Percentiles rank a stretch among this genome's conserved stretches.
phyloP scores from a whole-genome alignment of 2,113 vertebrate genomes.

The Anoura caudifer region DNA sequence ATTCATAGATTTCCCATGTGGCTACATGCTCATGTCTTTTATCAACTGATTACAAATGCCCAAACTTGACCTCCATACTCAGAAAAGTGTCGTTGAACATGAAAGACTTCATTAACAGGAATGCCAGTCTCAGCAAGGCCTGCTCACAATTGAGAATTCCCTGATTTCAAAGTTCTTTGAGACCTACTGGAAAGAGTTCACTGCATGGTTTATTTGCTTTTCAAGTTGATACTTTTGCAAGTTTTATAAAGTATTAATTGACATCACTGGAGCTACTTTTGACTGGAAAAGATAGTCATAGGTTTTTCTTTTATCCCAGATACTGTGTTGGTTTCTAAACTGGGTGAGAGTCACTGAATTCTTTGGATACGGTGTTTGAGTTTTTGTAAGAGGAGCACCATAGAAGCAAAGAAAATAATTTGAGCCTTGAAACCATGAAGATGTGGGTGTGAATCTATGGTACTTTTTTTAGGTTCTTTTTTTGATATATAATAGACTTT shows the following conservation, averaged over 20 bases:
- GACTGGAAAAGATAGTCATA: background rate
- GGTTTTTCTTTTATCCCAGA: background rate
- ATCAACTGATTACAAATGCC: slow-evolving; percentile 55
- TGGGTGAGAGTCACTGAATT: background rate
- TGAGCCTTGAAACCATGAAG: background rate
- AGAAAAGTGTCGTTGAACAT: background rate
- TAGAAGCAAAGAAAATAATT: background rate
- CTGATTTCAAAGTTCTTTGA: background rate
- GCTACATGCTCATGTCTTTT: slow-evolving; percentile 34
- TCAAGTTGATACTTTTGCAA: background rate
- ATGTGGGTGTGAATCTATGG: background rate
- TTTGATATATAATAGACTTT: background rate
- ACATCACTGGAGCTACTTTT: background rate
- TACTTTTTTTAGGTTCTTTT: background rate
- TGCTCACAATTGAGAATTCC: background rate
- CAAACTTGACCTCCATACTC: slow-evolving; percentile 41
- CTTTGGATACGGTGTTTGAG: background rate
- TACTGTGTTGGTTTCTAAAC: background rate
- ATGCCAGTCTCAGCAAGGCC: background rate
- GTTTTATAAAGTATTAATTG: background rate
- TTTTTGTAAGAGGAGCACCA: background rate
- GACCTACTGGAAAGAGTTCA: background rate
- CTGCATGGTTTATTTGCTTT: background rate
- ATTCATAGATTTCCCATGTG: slow-evolving; percentile 56
- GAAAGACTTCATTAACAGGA: slow-evolving; percentile 28